Percentiles rank a stretch among this genome's conserved stretches.
Conservation (phyloP, 2,113 vertebrate genomes). For the Ptilorrhoa leucosticta region DNA sequence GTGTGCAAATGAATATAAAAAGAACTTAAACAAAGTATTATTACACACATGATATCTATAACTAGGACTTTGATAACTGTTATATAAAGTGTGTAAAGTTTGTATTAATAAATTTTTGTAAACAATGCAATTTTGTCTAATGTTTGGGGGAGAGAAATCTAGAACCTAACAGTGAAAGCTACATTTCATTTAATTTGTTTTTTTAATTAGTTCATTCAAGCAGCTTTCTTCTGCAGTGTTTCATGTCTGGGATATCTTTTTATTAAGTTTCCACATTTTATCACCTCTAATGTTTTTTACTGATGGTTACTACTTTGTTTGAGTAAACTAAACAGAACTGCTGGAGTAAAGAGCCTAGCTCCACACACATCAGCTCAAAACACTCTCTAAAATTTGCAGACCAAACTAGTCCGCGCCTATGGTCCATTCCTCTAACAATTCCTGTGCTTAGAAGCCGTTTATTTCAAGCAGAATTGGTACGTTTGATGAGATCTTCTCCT, state of each 20-base stretch:
- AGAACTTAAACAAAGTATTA: slow-evolving; percentile 84
- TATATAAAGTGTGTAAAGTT: slow-evolving; percentile 95
- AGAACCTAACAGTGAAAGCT: slow-evolving; percentile 50
- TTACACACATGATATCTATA: slow-evolving; percentile 85
- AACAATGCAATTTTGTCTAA: slow-evolving; percentile 93
- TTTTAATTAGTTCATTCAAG: slow-evolving; percentile 28
- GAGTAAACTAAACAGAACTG: slow-evolving; percentile 6
- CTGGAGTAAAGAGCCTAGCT: not conserved
- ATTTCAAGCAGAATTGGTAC: not conserved
- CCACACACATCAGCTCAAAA: not conserved
- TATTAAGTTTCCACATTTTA: slow-evolving; percentile 2
- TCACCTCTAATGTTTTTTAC: slow-evolving; percentile 27
- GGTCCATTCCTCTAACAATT: not conserved
- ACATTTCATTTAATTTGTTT: not conserved
- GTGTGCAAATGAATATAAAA: slow-evolving; percentile 87
- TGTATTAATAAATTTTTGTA: slow-evolving; percentile 99
- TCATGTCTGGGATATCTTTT: slow-evolving; percentile 4
- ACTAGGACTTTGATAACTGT: slow-evolving; percentile 92
- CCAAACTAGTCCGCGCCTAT: not conserved
- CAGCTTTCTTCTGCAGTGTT: not conserved
- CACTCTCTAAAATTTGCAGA: not conserved
- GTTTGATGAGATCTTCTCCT: slow-evolving; percentile 5
- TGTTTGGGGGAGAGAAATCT: slow-evolving; percentile 82
- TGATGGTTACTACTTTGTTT: not conserved
- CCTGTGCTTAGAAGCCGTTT: not conserved